Evolutionary conservation across 1,140 invertebrate species (phyloP), one percentile per base, ranked within the genome.

Genomic region (Lycorma delicatula): DNA sequence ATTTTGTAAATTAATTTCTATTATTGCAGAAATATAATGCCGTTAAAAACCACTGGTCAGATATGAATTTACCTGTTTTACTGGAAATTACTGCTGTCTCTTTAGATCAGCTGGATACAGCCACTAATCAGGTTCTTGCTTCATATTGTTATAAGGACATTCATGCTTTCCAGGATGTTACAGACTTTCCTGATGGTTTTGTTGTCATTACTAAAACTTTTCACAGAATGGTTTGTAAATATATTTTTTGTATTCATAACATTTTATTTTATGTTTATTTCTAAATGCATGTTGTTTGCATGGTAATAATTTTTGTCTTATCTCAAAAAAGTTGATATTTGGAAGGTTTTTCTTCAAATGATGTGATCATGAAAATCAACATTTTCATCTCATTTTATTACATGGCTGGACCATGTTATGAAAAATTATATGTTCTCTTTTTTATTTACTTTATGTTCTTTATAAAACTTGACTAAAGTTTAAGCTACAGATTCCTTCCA

Each of bases 31-130:
- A 84, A 69, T 96, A 88, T 72, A 84, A 88, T 79, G 90, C 88
- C 9, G 92, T 87, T 69, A 98, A 98, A 76, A 84, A 92, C 67
- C 93, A 95, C 67, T 98, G 95, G 93, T 93, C 92, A 51, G 93
- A 94, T 48, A 88, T 86, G 47, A 80, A 86, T 61, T 75, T 96
- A 28, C 90, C 92, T 3, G 82, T 94, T 16, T 79, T 92, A 6
- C 75, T 98, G 52, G 91, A 96, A 79, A 85, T 97, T 0, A 91
- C 89, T 25, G 83, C 90, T 7, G 88, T 85, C 68, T 90, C 91
- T 50, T 71, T 98, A 22, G 87, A 96, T 71, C 95, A 98, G 74
- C 72, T 94, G 31, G 91, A 97, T 74, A 83, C 88, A 46, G 82
- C 86, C 3, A 90, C 86, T 11, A 87, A 87, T 64, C 79, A 81